These are phyloP conservation scores for Platysteira castanea DNA, from an alignment of 2,113 vertebrate genomes.

Conservation along the genomic window DNA sequence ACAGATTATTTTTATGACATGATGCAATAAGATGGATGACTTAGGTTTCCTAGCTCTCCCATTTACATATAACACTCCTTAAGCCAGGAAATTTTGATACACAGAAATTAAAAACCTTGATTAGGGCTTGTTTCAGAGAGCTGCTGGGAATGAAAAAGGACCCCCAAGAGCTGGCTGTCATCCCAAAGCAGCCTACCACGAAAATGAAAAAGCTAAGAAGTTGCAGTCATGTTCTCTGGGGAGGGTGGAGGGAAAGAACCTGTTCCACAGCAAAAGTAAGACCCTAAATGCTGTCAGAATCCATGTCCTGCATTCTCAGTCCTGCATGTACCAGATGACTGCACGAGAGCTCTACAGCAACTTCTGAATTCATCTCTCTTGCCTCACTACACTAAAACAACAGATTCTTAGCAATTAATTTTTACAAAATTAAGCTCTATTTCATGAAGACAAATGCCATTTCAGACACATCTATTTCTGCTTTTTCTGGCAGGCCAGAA, in stretches of 20 bases:
- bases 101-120: neutral
- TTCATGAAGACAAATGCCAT: neutral
- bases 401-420: neutral
- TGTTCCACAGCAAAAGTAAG: neutral
- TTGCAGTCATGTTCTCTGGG: neutral
- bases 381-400: neutral
- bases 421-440: neutral
- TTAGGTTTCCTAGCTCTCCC: neutral
- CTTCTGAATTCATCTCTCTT: neutral
- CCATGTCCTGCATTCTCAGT: neutral
- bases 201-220: neutral
- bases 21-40: neutral
- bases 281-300: neutral
- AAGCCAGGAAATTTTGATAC: neutral
- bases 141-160: neutral
- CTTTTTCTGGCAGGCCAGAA: neutral
- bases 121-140: neutral
- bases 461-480: neutral
- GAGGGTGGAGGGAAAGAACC: neutral
- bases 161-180: neutral
- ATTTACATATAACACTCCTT: neutral
- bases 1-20: neutral
- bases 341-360: neutral
- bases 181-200: neutral
- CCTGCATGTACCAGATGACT: neutral